Evolutionary conservation across 2,797 vertebrate species (phyloP).

Genomic region (Huso huso): DNA sequence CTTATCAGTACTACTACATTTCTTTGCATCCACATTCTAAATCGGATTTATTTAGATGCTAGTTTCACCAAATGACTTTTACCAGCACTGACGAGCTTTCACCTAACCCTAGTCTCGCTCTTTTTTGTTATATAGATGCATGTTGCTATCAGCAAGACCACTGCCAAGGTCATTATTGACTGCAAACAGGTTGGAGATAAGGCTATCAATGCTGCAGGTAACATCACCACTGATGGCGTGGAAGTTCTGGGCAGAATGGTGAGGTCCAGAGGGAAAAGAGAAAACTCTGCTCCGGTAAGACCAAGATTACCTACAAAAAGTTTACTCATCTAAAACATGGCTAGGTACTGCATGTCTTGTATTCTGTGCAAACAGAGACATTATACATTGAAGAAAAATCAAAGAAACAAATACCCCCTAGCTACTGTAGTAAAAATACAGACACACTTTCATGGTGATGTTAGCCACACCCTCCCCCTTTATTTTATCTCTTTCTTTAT

Average conservation of each 20-base stretch:
- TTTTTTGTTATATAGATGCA: conserved; percentile 65
- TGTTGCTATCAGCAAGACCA: conserved; percentile 80
- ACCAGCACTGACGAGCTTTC: not conserved
- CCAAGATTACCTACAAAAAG: too few relatives aligned
- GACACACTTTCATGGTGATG: too few relatives aligned
- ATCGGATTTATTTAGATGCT: not conserved
- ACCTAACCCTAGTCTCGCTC: not conserved
- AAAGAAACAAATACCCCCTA: too few relatives aligned
- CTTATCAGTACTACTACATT: too few relatives aligned
- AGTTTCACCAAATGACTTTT: not conserved
- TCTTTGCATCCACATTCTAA: not conserved
- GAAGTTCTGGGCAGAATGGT: conserved; percentile 88
- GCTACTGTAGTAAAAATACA: too few relatives aligned
- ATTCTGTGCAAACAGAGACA: too few relatives aligned
- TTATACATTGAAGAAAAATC: too few relatives aligned
- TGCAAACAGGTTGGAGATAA: conserved; percentile 80
- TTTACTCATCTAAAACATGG: too few relatives aligned
- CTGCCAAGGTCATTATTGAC: conserved; percentile 80
- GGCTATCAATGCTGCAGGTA: conserved; percentile 72
- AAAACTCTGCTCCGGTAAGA: conserved; percentile 80
- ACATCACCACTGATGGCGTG: conserved; percentile 78
- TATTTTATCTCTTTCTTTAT: too few relatives aligned
- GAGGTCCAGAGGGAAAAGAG: conserved; percentile 65
- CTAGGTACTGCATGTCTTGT: too few relatives aligned
- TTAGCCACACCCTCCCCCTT: too few relatives aligned